Evolutionary conservation across 2,888 invertebrate species (phyloP).

Genomic region (Heliconius aoede): DNA sequence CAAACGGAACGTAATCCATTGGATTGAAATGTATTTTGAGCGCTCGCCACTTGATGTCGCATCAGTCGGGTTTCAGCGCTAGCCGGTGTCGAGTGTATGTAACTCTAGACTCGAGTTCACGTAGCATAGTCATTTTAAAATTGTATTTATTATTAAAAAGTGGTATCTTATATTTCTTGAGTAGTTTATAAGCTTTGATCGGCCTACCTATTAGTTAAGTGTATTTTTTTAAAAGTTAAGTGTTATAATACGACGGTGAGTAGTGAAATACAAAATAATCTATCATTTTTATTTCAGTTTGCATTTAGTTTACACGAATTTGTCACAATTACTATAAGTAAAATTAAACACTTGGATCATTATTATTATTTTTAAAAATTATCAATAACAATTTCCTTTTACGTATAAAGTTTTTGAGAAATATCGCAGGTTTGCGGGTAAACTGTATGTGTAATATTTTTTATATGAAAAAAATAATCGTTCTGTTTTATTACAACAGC

Average conservation of each 20-base stretch:
- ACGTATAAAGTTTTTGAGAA: not conserved
- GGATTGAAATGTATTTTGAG: constrained; percentile 63
- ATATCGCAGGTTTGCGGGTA: not conserved
- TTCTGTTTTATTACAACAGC: not conserved
- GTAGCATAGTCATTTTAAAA: constrained; percentile 67
- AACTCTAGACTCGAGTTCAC: constrained; percentile 69
- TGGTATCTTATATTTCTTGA: constrained; percentile 41
- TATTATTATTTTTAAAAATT: too few relatives aligned
- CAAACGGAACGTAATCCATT: constrained; percentile 42
- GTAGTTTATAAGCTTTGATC: constrained; percentile 54
- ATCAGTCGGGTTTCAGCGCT: constrained; percentile 81
- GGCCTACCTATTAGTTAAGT: constrained; percentile 60
- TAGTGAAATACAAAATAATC: constrained; percentile 47
- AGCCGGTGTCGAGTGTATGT: constrained; percentile 69
- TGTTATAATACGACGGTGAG: constrained; percentile 68
- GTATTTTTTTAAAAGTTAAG: constrained; percentile 56
- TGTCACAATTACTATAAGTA: not conserved
- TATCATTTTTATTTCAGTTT: constrained; percentile 5
- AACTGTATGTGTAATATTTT: not conserved
- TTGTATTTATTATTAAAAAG: constrained; percentile 48
- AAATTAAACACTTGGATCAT: too few relatives aligned
- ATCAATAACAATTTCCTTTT: too few relatives aligned
- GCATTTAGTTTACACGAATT: not conserved
- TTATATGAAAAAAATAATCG: not conserved
- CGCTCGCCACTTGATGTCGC: constrained; percentile 62